Evolutionary conservation across 2,888 invertebrate species (phyloP), one percentile per base, ranked within the genome.

Genomic region (Eupelmus urozonus): DNA sequence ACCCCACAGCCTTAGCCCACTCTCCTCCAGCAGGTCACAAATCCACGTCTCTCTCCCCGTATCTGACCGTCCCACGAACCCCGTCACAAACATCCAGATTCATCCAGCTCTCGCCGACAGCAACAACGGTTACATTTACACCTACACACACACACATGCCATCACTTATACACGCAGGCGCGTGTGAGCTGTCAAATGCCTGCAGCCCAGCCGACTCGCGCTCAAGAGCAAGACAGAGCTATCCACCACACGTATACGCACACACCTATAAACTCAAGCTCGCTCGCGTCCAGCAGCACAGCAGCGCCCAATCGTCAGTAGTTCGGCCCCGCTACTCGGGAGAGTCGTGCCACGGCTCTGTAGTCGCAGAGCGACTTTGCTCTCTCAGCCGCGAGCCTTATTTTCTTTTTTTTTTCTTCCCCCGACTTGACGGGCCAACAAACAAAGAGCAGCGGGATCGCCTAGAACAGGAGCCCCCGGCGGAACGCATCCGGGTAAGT

Each of bases 401-500:
- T 20, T 55, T 57, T 60, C 78, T 82, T 85, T 84, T 83, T 78
- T 82, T 85, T 84, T 83, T 84, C 82, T 81, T 78, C 82, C 82
- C 77, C 83, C 66, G 80, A 80, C 80, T 76, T 82, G 79, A 76
- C 73, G 82, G 80, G 74, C 80, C 80, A 82, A 83, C 71, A 82
- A 76, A 84, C 71, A 82, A 76, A 84, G 83, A 82, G 83, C 82
- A 87, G 85, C 86, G 88, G 88, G 87, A 88, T 83, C 80, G 76
- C 82, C 82, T 82, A 76, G 83, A 79, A 85, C 85, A 81, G 86
- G 82, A 80, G 82, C 25, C 85, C 85, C 85, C 66, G 53, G 85
- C 85, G 84, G 88, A 88, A 87, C 88, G 88, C 88, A 88, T 88
- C 88, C 88, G 88, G 88, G 88, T 88, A 75, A 87, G 88, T 84